Conservation (phyloP, 2,888 invertebrate genomes). For the Anorthoa munda region DNA sequence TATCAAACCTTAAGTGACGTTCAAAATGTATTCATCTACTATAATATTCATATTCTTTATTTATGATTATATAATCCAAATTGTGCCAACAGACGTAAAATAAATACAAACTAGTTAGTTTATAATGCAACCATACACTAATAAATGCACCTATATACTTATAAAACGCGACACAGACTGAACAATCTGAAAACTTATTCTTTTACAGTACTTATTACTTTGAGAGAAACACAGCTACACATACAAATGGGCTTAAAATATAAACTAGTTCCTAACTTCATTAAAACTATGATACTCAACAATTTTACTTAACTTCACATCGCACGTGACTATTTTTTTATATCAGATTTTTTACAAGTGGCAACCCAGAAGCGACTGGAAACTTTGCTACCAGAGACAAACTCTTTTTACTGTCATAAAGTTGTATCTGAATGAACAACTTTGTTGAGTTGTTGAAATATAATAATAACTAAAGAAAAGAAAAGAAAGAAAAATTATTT, state of each 20-base stretch:
- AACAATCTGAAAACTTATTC: slow-evolving; percentile 1
- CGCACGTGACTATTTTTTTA: slow-evolving; percentile 57
- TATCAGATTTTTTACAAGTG: slow-evolving; percentile 42
- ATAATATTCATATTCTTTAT: too few relatives aligned
- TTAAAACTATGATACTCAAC: slow-evolving; percentile 54
- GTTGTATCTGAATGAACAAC: slow-evolving; percentile 19
- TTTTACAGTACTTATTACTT: background rate
- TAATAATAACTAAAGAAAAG: too few relatives aligned
- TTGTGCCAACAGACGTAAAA: too few relatives aligned
- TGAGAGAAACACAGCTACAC: slow-evolving; percentile 9
- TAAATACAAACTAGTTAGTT: background rate
- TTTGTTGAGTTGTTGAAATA: slow-evolving; percentile 18
- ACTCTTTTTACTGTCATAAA: slow-evolving; percentile 13
- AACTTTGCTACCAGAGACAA: slow-evolving; percentile 25
- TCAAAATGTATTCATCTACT: too few relatives aligned
- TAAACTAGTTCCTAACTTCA: slow-evolving; percentile 43
- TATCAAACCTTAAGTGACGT: too few relatives aligned
- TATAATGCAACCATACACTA: background rate
- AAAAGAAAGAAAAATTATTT: too few relatives aligned
- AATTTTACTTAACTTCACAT: slow-evolving; percentile 33
- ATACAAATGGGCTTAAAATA: slow-evolving; percentile 36
- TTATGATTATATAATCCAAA: too few relatives aligned
- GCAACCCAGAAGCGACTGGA: slow-evolving; percentile 15
- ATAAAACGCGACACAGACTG: background rate
- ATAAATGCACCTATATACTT: too few relatives aligned